phyloP scores from a whole-genome alignment of 2,113 vertebrate species.

The Rhinichthys klamathensis region DNA sequence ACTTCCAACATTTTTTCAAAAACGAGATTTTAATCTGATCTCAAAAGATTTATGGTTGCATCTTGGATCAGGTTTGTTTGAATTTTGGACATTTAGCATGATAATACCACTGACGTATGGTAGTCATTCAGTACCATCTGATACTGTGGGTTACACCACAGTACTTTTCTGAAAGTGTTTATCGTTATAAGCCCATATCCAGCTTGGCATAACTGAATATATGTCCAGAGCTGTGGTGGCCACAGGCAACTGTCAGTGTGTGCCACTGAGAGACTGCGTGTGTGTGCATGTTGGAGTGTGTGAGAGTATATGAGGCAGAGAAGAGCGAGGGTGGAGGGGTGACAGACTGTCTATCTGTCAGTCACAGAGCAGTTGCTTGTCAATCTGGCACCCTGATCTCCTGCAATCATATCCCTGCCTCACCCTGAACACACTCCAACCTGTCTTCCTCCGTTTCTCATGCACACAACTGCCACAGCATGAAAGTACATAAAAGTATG shows the following conservation, averaged over 20 bases:
- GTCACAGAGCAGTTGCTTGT: constrained; percentile 35
- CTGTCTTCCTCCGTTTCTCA: background rate
- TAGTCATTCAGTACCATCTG: background rate
- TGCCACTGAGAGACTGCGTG: constrained; percentile 7
- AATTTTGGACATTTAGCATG: background rate
- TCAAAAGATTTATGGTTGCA: background rate
- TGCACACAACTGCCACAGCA: background rate
- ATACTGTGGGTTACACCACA: background rate
- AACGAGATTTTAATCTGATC: background rate
- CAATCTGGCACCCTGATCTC: constrained; percentile 40
- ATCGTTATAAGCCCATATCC: background rate
- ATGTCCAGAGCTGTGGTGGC: background rate
- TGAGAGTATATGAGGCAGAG: constrained; percentile 19
- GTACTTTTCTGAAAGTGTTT: background rate
- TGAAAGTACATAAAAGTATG: background rate
- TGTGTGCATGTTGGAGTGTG: constrained; percentile 26
- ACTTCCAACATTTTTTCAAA: background rate
- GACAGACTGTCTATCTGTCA: constrained; percentile 53
- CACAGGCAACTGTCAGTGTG: constrained; percentile 23
- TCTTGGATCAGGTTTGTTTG: background rate
- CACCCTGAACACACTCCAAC: background rate
- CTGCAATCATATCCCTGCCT: background rate
- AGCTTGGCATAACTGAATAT: background rate
- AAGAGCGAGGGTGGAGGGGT: constrained; percentile 20
- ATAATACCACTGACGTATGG: background rate